A percentile compares a stretch with the other conserved stretches of the same genome.
phyloP scores from a whole-genome alignment of 2,888 invertebrate genomes.

The Macrophya alboannulata region DNA sequence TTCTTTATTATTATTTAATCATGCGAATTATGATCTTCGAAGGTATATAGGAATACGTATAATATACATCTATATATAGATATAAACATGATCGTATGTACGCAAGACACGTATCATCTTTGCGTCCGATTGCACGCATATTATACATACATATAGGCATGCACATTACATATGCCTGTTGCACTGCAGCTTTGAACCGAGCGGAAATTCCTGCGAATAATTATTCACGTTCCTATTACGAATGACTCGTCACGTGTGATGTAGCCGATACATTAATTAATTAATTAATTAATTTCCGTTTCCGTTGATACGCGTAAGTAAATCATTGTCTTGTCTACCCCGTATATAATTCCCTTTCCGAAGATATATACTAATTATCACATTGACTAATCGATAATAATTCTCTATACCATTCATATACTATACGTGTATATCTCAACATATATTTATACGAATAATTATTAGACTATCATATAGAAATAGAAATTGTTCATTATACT shows the following conservation, averaged over 20 bases:
- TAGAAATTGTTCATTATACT: not conserved
- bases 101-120: slow-evolving; percentile 19
- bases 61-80: too few relatives aligned
- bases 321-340: not conserved
- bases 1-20: not conserved
- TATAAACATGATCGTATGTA: not conserved
- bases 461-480: too few relatives aligned
- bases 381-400: not conserved
- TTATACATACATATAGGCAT: not conserved
- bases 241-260: slow-evolving; percentile 15
- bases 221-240: slow-evolving; percentile 46
- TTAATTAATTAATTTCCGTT: slow-evolving; percentile 30
- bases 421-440: too few relatives aligned
- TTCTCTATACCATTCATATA: not conserved
- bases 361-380: not conserved
- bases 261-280: slow-evolving; percentile 13
- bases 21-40: not conserved
- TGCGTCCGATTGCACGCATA: not conserved
- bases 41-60: not conserved
- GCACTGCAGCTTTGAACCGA: not conserved
- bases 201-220: slow-evolving; percentile 32
- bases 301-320: not conserved
- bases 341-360: not conserved
- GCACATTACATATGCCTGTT: not conserved
- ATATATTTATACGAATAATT: not conserved